These are phyloP conservation scores for Ciconia boyciana DNA, from an alignment of 2,113 vertebrate genomes.

Conservation along the genomic window DNA sequence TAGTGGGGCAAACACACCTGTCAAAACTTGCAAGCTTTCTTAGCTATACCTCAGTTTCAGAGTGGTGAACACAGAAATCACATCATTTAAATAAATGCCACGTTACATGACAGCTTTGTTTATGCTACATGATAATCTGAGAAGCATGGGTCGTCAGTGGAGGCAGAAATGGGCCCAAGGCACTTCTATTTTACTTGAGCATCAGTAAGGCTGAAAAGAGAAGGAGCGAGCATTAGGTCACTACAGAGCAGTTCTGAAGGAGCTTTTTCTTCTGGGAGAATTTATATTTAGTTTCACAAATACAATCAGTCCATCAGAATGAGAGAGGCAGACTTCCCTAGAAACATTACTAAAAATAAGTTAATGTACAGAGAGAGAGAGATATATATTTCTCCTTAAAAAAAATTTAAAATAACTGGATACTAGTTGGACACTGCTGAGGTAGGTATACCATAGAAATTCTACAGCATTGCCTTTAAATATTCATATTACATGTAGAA, in stretches of 20 bases:
- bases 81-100: conserved; percentile 65
- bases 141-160: conserved; percentile 54
- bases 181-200: conserved; percentile 62
- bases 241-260: conserved; percentile 30
- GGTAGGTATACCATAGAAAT: neutral
- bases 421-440: neutral
- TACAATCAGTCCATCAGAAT: conserved; percentile 14
- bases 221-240: conserved; percentile 61
- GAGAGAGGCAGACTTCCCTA: conserved; percentile 23
- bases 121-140: conserved; percentile 59
- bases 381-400: neutral
- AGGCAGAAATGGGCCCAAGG: conserved; percentile 65
- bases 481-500: neutral
- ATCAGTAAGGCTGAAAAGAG: conserved; percentile 62
- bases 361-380: neutral
- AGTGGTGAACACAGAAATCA: conserved; percentile 52
- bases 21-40: conserved; percentile 47
- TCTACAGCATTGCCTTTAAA: neutral
- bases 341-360: conserved; percentile 43
- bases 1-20: conserved; percentile 18
- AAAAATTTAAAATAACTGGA: neutral
- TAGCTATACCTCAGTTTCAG: conserved; percentile 41
- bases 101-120: conserved; percentile 61
- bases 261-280: conserved; percentile 55
- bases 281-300: conserved; percentile 56